Percentiles rank a stretch among this genome's conserved stretches.
Evolutionary conservation across 2,797 vertebrate genomes (phyloP).

Genomic region (Alca torda): DNA sequence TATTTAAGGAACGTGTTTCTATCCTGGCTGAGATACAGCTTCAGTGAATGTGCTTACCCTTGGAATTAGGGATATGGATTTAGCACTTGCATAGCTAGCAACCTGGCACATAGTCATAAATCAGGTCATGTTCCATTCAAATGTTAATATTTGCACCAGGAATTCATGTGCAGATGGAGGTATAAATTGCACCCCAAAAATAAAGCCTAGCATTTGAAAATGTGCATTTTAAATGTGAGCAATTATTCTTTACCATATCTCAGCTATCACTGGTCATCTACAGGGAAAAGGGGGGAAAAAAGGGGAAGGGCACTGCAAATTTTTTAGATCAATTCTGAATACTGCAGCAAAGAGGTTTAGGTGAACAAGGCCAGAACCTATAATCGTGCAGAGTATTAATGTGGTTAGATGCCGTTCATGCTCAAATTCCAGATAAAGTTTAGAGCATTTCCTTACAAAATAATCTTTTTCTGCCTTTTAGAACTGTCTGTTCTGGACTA

Average conservation of each 20-base stretch:
- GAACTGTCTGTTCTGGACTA: background rate
- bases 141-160: constrained; percentile 47
- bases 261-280: background rate
- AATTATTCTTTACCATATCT: background rate
- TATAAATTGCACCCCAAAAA: constrained; percentile 26
- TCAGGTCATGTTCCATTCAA: constrained; percentile 28
- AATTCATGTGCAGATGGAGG: constrained; percentile 56
- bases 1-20: background rate
- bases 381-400: background rate
- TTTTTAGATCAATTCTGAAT: background rate
- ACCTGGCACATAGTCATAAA: background rate
- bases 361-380: background rate
- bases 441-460: background rate
- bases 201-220: constrained; percentile 14
- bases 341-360: background rate
- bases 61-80: background rate
- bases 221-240: background rate
- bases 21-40: background rate
- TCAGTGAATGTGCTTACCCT: background rate
- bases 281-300: background rate
- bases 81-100: constrained; percentile 1
- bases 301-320: background rate
- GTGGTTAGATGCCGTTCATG: background rate
- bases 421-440: background rate
- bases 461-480: background rate